A percentile compares a stretch with the other conserved stretches of the same genome.
Conservation (phyloP, 2,888 invertebrate genomes). For the Sarcophaga rosellei region DNA sequence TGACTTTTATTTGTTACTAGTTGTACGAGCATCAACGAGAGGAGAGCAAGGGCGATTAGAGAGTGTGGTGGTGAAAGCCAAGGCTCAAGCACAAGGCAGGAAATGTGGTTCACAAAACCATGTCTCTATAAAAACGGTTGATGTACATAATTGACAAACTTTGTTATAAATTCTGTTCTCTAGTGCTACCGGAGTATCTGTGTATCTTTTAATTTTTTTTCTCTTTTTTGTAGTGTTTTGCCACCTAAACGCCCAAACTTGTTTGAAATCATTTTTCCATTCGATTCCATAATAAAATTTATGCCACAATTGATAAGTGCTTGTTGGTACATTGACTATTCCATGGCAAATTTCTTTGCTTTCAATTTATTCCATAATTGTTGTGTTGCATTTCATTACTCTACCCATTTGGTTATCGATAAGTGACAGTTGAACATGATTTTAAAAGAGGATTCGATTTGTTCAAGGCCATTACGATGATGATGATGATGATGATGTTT, state of each 20-base stretch:
- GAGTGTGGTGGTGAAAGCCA: not conserved
- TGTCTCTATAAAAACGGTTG: not conserved
- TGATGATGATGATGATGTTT: too few species aligned
- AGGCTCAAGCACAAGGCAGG: not conserved
- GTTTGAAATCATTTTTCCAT: not conserved
- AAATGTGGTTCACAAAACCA: not conserved
- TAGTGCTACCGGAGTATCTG: not conserved
- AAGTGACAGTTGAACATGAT: slow-evolving; percentile 62
- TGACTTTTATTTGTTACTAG: not conserved
- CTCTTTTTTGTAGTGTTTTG: not conserved
- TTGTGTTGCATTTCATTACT: not conserved
- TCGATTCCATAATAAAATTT: not conserved
- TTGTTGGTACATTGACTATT: too few species aligned
- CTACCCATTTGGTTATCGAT: slow-evolving; percentile 34
- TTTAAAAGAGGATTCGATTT: slow-evolving; percentile 63
- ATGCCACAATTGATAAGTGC: too few species aligned
- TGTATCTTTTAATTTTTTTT: not conserved
- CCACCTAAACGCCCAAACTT: slow-evolving; percentile 52
- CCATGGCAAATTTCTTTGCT: too few species aligned
- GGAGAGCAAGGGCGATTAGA: not conserved
- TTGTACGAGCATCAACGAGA: not conserved
- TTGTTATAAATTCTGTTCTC: slow-evolving; percentile 45
- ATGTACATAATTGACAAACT: slow-evolving; percentile 48
- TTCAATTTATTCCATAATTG: not conserved
- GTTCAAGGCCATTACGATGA: slow-evolving; percentile 45